phyloP scores from a whole-genome alignment of 2,888 invertebrate species.

The Abscondita cerata region DNA sequence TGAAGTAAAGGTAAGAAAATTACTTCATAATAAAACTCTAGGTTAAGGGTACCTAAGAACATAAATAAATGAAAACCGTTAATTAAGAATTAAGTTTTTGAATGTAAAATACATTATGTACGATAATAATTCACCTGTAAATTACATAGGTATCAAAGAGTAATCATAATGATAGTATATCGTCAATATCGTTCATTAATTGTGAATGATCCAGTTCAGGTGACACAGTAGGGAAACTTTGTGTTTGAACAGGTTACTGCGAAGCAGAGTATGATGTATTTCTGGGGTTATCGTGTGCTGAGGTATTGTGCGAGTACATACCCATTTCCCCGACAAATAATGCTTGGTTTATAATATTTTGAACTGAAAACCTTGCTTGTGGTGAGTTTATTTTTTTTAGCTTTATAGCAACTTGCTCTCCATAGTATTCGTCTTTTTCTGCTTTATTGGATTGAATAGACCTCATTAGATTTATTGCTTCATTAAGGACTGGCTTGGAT shows the following conservation, averaged over 20 bases:
- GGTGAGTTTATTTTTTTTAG: neutral
- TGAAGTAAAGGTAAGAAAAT: neutral
- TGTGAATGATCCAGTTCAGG: neutral
- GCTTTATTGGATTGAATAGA: neutral
- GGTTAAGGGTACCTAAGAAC: no score
- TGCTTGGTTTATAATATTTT: neutral
- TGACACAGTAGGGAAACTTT: neutral
- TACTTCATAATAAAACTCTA: neutral
- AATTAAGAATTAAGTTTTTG: neutral
- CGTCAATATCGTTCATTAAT: neutral
- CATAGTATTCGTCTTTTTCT: neutral
- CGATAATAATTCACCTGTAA: neutral
- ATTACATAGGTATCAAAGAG: neutral
- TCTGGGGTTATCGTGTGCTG: neutral
- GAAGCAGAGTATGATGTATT: neutral
- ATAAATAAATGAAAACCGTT: neutral
- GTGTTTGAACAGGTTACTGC: neutral
- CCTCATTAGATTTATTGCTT: neutral
- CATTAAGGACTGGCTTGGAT: neutral
- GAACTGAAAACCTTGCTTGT: neutral
- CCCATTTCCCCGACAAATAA: neutral
- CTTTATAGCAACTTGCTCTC: neutral
- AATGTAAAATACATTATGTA: neutral
- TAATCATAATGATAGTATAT: conserved; percentile 1
- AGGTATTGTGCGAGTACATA: neutral